These are phyloP conservation scores for Chunga burmeisteri DNA, from an alignment of 2,113 vertebrate genomes.

Conservation along the genomic window DNA sequence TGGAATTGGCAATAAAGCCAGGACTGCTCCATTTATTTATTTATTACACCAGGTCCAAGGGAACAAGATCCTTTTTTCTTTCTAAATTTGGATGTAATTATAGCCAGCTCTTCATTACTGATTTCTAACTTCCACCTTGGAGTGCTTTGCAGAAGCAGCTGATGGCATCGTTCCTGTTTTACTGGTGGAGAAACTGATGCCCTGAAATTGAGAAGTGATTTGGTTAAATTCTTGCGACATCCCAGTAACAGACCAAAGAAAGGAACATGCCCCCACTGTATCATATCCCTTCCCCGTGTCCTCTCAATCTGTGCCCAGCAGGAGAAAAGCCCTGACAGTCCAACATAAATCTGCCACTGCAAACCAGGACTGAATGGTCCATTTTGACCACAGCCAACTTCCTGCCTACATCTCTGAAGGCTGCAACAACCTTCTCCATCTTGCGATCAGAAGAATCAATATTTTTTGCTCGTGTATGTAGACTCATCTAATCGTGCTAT, in stretches of 20 bases:
- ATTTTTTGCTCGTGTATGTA: neutral
- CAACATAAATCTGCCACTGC: neutral
- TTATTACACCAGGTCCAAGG: conserved; percentile 35
- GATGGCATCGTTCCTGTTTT: neutral
- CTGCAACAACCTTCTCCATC: neutral
- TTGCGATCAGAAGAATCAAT: neutral
- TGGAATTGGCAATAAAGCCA: conserved; percentile 6
- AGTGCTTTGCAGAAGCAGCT: neutral
- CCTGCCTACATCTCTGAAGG: neutral
- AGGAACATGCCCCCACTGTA: neutral
- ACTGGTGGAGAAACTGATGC: neutral
- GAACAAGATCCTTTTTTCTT: conserved; percentile 39
- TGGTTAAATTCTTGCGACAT: neutral
- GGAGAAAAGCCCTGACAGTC: neutral
- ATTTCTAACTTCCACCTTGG: conserved; percentile 15
- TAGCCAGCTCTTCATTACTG: conserved; percentile 37
- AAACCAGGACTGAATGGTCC: neutral
- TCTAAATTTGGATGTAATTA: conserved; percentile 43
- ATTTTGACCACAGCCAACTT: neutral
- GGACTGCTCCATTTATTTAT: conserved; percentile 41
- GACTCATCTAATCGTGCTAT: neutral
- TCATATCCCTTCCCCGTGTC: fast-evolving
- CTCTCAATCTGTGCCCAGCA: neutral
- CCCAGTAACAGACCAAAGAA: neutral
- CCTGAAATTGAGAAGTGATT: neutral